Evolutionary conservation across 2,113 vertebrate species (phyloP), one percentile per base, ranked within the genome.

Genomic region (Aegotheles bennettii): DNA sequence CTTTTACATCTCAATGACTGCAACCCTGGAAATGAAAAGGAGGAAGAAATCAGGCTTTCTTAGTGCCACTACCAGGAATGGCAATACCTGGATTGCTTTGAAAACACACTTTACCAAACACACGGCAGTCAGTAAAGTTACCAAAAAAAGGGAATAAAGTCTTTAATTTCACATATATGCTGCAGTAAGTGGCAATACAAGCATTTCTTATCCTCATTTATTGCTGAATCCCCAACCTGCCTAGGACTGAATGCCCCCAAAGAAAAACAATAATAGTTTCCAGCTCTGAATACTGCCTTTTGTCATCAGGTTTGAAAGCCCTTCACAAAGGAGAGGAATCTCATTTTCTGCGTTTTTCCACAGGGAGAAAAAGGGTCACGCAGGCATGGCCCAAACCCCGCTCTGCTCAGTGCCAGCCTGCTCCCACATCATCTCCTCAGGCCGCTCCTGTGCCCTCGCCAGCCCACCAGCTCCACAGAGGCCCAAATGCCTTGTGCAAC

Each of bases 321-420:
- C 40, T 84, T 93, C 51, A 96, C 95, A 96, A 94, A 95, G 88
- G 80, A 87, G 74, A 78, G 86, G 96, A 95, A 95, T 96, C 95
- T 95, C 88, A 92, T 97, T 96, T 93, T 97, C 90, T 93, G 80
- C 89, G 84, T 90, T 94, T 92, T 95, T 96, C 86, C 92, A 96
- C 73, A 42, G 33, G 81, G 77, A 96, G 90, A 87, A 79, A 53
- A 25, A 53, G 68, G 91, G 92, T 88, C 93, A 89, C 0, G 1
- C 63, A 64, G 82, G 80, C 77, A 38, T 33, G 71, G 87, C 65
- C 13, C 0, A 5, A 79, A 81, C 40, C 28, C 31, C 0, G 4
- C 86, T 70, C 20, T 38, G 11, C 76, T 89, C 54, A 35, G 45
- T 70, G 79, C 94, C 88, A 87, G 48, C 53, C 40, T 16, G 50